Evolutionary conservation across 2,888 invertebrate species (phyloP).

Genomic region (Pristionchus entomophagus): DNA sequence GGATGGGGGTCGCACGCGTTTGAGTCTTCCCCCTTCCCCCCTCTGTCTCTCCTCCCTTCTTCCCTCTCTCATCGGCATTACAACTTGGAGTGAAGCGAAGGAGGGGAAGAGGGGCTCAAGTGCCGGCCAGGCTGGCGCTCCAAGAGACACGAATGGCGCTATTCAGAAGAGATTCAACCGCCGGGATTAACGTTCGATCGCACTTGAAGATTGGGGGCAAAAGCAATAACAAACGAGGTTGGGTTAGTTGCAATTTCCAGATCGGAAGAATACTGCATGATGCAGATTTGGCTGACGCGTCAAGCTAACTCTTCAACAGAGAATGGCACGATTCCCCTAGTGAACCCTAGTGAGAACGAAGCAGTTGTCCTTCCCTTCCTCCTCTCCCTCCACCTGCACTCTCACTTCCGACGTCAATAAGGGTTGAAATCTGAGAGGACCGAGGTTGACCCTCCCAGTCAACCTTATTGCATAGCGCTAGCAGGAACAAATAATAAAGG

Average conservation of each 20-base stretch:
- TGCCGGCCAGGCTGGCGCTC: background rate
- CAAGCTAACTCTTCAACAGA: too few relatives aligned
- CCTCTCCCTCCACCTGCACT: background rate
- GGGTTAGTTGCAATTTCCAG: too few relatives aligned
- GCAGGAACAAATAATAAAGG: background rate
- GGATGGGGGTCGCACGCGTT: background rate
- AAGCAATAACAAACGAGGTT: too few relatives aligned
- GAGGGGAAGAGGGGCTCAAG: background rate
- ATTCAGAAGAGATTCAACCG: too few relatives aligned
- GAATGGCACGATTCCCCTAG: too few relatives aligned
- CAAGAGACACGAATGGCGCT: too few relatives aligned
- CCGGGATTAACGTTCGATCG: too few relatives aligned
- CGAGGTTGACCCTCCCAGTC: background rate
- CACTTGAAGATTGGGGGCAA: too few relatives aligned
- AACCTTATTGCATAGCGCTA: background rate
- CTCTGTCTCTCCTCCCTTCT: background rate
- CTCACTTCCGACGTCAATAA: background rate
- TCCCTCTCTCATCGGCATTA: conserved; percentile 11
- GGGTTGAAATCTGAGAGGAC: background rate
- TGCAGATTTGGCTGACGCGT: too few relatives aligned
- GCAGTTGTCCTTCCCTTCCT: background rate
- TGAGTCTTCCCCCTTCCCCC: background rate
- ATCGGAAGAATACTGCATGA: too few relatives aligned
- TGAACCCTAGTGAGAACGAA: too few relatives aligned
- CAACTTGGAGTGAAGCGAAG: conserved; percentile 29